Base-by-base conservation (phyloP, 2,888 invertebrate species). In the Drosophila buzzatii region DNA sequence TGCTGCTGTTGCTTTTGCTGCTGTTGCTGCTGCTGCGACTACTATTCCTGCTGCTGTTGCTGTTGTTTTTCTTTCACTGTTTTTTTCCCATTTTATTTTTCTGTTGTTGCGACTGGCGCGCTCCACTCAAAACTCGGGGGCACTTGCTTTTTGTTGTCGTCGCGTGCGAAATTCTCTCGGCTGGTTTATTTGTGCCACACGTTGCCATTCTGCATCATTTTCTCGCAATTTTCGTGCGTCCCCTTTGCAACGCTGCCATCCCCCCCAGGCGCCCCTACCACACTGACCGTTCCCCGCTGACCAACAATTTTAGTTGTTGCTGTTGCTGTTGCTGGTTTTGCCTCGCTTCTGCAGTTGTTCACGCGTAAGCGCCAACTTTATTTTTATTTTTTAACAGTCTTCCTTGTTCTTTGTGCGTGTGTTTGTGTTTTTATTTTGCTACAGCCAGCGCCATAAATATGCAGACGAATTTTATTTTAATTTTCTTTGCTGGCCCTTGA, bases 381-480 rank as follows among this genome's bases (percentile, higher is more conserved):
- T 37, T 49, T 77, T 79, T 79, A 75, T 67, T 49, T 37, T 49
- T 77, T 79, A 64, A 45, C 56, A 57, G 44, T 75, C 42, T 35
- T 56, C 65, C 18, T 27, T 35, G 27, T 27, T 44, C n/a, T 66
- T 39, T 60, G 20, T 49, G 18, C 33, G 33, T 42, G 4, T 59
- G 6, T 35, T 39, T 23, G 41, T 27, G 56, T 60, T 39, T 18
- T 68, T 69, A 59, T 60, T 69, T 57, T 37, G 63, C 61, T 64
- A 74, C 78, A 78, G 58, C 78, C 68, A 75, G 52, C 71, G 68
- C 44, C 75, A 80, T 82, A 81, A 81, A 82, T 79, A 79, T 81
- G 82, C 79, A 79, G 80, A 76, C 76, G 82, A 81, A 81, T 79
- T 79, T 76, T 82, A 82, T 81, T 81, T 81, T 79, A 76, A 81